phyloP scores from a whole-genome alignment of 2,888 invertebrate species.

The Smittia aterrima region DNA sequence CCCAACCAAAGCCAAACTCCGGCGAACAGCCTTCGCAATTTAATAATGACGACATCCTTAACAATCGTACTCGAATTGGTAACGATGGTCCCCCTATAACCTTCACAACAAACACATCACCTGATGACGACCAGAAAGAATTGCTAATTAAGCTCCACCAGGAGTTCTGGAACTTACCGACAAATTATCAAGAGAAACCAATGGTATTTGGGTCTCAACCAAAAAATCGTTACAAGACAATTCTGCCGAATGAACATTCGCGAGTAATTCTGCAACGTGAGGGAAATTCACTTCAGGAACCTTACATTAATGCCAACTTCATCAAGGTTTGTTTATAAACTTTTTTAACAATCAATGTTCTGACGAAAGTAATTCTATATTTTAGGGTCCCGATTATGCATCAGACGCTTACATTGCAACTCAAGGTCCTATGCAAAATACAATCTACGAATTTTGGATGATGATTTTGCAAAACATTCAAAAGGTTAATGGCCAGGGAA shows the following conservation, averaged over 20 bases:
- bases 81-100: not conserved
- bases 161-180: slow-evolving; percentile 93
- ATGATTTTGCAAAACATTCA: slow-evolving; percentile 68
- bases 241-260: slow-evolving; percentile 85
- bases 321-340: slow-evolving; percentile 65
- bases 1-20: slow-evolving; percentile 49
- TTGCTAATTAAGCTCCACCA: slow-evolving; percentile 70
- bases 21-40: slow-evolving; percentile 50
- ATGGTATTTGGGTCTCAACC: slow-evolving; percentile 84
- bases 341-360: too few relatives aligned
- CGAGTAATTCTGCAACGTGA: slow-evolving; percentile 68
- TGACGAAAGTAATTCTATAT: slow-evolving; percentile 41
- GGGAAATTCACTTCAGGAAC: slow-evolving; percentile 60
- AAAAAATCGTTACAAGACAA: slow-evolving; percentile 87
- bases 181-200: slow-evolving; percentile 87
- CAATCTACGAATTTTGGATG: slow-evolving; percentile 86
- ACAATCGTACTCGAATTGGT: slow-evolving; percentile 42
- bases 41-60: slow-evolving; percentile 36
- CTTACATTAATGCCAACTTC: slow-evolving; percentile 92
- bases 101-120: slow-evolving; percentile 5
- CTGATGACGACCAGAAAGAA: slow-evolving; percentile 62
- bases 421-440: slow-evolving; percentile 87
- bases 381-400: slow-evolving; percentile 84
- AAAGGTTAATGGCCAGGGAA: slow-evolving; percentile 47
- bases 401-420: slow-evolving; percentile 86